These are phyloP conservation scores for Oreochromis aureus DNA, from an alignment of 2,113 vertebrate genomes.

Conservation along the genomic window DNA sequence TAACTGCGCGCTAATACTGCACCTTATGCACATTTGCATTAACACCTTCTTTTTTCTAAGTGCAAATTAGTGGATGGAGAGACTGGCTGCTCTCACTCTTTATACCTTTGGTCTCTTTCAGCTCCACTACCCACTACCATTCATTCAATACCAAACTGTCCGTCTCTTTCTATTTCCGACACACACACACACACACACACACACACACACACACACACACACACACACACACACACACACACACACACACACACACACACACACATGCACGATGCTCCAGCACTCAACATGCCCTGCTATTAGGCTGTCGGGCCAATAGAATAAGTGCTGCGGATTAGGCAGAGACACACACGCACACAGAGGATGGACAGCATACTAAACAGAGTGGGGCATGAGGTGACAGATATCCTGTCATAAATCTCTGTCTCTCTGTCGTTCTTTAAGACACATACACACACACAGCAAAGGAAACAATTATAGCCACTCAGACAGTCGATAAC, in stretches of 20 bases:
- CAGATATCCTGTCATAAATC: constrained; percentile 62
- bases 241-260: background rate
- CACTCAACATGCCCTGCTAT: constrained; percentile 43
- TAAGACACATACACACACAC: background rate
- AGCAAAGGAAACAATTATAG: constrained; percentile 39
- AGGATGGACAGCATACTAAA: constrained; percentile 60
- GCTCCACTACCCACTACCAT: background rate
- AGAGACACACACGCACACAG: constrained; percentile 20
- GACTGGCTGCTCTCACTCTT: background rate
- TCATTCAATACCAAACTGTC: background rate
- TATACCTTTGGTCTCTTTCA: background rate
- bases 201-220: background rate
- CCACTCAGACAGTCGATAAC: constrained; percentile 47
- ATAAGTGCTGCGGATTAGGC: constrained; percentile 63
- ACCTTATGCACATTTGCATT: background rate
- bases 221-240: background rate
- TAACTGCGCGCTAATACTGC: background rate
- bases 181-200: background rate
- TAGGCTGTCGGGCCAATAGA: constrained; percentile 68
- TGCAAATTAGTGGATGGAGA: background rate
- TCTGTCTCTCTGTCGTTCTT: background rate
- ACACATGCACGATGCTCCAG: background rate
- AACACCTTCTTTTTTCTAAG: background rate
- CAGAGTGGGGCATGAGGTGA: constrained; percentile 38
- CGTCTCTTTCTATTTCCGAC: background rate